Conservation (phyloP, 35 echinoderm and acorn worm species). For the Heliocidaris erythrogramma region DNA sequence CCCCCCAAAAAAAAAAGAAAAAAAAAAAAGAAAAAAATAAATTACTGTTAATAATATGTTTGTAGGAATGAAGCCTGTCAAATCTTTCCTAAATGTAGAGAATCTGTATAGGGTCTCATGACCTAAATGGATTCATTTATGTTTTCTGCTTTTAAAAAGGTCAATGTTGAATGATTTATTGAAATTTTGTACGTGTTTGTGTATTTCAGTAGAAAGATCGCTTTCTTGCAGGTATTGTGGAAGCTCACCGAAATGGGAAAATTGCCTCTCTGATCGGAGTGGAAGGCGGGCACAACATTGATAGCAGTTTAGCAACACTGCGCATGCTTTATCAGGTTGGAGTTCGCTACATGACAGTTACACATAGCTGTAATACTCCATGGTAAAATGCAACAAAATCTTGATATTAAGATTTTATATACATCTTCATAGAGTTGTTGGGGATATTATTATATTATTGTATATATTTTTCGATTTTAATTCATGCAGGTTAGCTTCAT, state of each 20-base stretch:
- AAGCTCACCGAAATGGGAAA: constrained; percentile 66
- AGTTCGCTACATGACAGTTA: constrained; percentile 79
- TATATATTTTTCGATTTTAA: no score
- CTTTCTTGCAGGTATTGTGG: constrained; percentile 53
- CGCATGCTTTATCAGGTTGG: constrained; percentile 72
- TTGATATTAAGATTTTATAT: neutral
- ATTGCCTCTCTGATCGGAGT: constrained; percentile 77
- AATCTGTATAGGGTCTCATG: neutral
- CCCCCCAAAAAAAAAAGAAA: no score
- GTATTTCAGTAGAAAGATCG: neutral
- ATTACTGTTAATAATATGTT: no score
- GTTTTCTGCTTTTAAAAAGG: neutral
- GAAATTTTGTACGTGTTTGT: neutral
- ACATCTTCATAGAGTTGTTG: no score
- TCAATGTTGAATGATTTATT: neutral
- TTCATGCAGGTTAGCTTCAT: no score
- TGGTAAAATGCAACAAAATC: constrained; percentile 51
- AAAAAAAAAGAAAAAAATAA: no score
- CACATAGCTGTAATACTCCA: constrained; percentile 84
- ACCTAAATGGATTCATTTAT: neutral
- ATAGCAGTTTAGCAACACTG: constrained; percentile 66
- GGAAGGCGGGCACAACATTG: constrained; percentile 82
- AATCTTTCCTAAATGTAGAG: neutral
- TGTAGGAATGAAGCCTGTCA: no score
- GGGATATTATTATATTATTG: no score